These are phyloP conservation scores for Epizoanthus stellaris DNA, from an alignment of 92 coral and sea anemone genomes.

Conservation along the genomic window DNA sequence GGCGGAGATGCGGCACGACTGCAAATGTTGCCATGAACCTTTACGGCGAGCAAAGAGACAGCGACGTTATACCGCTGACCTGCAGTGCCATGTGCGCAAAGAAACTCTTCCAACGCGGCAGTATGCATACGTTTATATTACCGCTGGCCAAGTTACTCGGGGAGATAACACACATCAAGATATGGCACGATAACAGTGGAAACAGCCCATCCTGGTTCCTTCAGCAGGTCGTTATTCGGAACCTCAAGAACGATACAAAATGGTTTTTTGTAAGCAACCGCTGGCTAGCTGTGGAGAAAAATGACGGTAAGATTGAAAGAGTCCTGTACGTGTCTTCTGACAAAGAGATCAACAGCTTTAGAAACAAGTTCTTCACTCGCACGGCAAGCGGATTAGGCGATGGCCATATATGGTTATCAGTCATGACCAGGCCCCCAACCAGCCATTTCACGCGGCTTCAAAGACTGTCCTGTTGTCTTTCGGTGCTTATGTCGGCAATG, in stretches of 20 bases:
- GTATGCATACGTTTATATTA: slow-evolving; percentile 78
- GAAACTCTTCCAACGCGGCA: slow-evolving; percentile 87
- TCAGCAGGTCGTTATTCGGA: slow-evolving; percentile 79
- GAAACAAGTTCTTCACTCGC: slow-evolving; percentile 84
- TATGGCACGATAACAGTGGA: slow-evolving; percentile 97
- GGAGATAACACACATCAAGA: slow-evolving; percentile 78
- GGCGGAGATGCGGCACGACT: slow-evolving; percentile 93
- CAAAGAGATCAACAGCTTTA: slow-evolving; percentile 81
- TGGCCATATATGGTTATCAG: slow-evolving; percentile 97
- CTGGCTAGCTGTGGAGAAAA: slow-evolving; percentile 94
- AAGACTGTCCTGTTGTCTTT: slow-evolving; percentile 91
- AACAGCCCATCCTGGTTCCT: slow-evolving; percentile 93
- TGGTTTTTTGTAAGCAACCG: slow-evolving; percentile 90
- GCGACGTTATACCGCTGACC: slow-evolving; percentile 73
- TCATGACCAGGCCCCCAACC: slow-evolving; percentile 91
- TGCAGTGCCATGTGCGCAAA: slow-evolving; percentile 84
- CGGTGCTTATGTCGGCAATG: slow-evolving; percentile 89
- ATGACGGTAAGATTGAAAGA: slow-evolving; percentile 89
- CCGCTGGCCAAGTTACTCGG: slow-evolving; percentile 72
- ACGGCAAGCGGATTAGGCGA: slow-evolving; percentile 88
- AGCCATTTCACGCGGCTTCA: slow-evolving; percentile 97
- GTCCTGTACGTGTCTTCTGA: slow-evolving; percentile 75
- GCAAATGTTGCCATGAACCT: slow-evolving; percentile 87
- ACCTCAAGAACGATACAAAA: slow-evolving; percentile 67
- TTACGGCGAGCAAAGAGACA: slow-evolving; percentile 78